Evolutionary conservation across 2,888 invertebrate genomes (phyloP).

Genomic region (Eudemis profundana): DNA sequence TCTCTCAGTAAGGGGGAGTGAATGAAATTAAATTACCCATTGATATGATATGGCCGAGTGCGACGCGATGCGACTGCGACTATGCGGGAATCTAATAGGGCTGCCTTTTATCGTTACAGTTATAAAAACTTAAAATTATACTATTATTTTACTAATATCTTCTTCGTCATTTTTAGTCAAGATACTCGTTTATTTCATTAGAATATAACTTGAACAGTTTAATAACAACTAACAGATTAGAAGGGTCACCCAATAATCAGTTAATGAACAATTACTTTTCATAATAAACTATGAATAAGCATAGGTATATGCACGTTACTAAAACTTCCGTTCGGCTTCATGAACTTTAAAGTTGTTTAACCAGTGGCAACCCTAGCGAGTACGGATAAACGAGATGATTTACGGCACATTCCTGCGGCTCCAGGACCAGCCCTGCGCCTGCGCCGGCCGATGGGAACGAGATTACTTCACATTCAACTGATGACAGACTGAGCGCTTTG

Average conservation of each 20-base stretch:
- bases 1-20: conserved; percentile 10
- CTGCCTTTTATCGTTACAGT: neutral
- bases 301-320: neutral
- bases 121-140: neutral
- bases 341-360: neutral
- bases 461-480: conserved; percentile 70
- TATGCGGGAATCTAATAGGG: conserved; percentile 34
- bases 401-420: conserved; percentile 76
- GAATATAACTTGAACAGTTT: neutral
- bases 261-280: neutral
- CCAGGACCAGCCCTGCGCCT: conserved; percentile 59
- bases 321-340: neutral
- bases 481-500: conserved; percentile 69
- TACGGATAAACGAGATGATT: conserved; percentile 66
- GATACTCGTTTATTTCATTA: too few relatives aligned
- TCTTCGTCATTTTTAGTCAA: too few relatives aligned
- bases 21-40: conserved; percentile 38
- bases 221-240: too few relatives aligned
- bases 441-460: conserved; percentile 67
- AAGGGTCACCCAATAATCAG: neutral
- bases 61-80: conserved; percentile 24
- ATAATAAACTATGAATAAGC: neutral
- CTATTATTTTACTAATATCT: too few relatives aligned
- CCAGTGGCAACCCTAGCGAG: conserved; percentile 49
- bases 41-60: conserved; percentile 41